Base-by-base conservation (phyloP, 2,113 vertebrate species). In the Siniperca knerii region DNA sequence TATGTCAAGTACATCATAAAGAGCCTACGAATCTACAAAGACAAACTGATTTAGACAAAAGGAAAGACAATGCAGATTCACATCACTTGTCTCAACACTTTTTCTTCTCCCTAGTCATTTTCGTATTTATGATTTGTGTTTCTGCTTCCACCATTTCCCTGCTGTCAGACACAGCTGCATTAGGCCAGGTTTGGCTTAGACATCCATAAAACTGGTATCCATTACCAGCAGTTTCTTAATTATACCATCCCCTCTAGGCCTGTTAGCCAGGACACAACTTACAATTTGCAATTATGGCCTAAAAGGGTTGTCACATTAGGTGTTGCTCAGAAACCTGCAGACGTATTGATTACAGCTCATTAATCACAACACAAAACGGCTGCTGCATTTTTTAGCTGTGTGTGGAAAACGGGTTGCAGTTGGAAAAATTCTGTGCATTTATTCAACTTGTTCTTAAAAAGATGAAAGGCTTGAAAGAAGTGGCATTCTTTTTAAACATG, bases 151-250 rank as follows among this genome's bases (percentile, higher is more conserved):
- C 0, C 1, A 5, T 66, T 25, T 48, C 61, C 42, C 44, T 23
- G 25, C 46, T 16, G 58, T 64, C 25, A 69, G 68, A 75, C 33
- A 50, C n/a, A 23, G 73, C 57, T 52, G 13, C 73, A 69, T 61
- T 50, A 68, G 16, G 6, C 35, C 48, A 42, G 60, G 48, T 90
- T 60, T 25, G 62, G 66, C 37, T 81, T 42, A 42, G 52, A 76
- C 37, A 64, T 55, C 68, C 1, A 5, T 50, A 57, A 62, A 62
- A 70, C 81, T 33, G 61, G n/a, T 46, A 25, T 85, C 67, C 75
- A 87, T 90, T 89, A 77, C 77, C 52, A 60, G 75, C 74, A 44
- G 3, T 54, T 54, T 81, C 87, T 78, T 77, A 84, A 87, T 92
- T 67, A 87, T 20, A 73, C 69, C 74, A 8, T 79, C 58, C 79